Conservation (phyloP, 1,140 invertebrate species). For the Prorops nasuta region DNA sequence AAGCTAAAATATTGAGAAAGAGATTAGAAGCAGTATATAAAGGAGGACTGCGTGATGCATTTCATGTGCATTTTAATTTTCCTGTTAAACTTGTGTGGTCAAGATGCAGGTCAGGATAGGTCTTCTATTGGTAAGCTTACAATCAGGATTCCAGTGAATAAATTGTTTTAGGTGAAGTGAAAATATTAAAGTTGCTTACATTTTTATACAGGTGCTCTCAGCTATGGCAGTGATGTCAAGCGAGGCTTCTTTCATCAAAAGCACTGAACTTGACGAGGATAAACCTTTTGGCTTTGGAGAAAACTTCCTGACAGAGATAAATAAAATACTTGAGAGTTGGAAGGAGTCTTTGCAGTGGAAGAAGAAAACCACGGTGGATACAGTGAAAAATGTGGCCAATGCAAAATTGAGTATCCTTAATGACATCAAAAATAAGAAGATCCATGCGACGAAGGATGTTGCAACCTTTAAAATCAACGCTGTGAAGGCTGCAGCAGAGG, state of each 20-base stretch:
- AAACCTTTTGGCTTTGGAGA: no score
- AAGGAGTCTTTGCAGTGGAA: no score
- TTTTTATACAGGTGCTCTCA: no score
- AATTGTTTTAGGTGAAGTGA: no score
- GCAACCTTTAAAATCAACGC: not conserved
- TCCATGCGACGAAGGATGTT: not conserved
- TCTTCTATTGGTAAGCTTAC: conserved; percentile 11
- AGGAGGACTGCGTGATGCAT: not conserved
- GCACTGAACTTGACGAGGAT: no score
- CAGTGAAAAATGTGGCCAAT: not conserved
- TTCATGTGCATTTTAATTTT: not conserved
- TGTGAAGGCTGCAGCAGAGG: not conserved
- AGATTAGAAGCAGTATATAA: no score
- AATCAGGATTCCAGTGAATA: no score
- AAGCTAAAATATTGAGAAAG: not conserved
- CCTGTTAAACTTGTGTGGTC: not conserved
- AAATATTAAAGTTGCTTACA: no score
- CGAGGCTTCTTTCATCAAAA: no score
- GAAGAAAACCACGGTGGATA: not conserved
- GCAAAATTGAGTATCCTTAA: not conserved
- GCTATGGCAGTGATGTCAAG: no score
- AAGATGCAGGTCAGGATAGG: not conserved
- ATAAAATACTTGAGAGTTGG: no score
- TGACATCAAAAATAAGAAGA: not conserved
- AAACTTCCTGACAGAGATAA: no score